phyloP scores from a whole-genome alignment of 1,140 invertebrate genomes.

The Diachasma alloeum region DNA sequence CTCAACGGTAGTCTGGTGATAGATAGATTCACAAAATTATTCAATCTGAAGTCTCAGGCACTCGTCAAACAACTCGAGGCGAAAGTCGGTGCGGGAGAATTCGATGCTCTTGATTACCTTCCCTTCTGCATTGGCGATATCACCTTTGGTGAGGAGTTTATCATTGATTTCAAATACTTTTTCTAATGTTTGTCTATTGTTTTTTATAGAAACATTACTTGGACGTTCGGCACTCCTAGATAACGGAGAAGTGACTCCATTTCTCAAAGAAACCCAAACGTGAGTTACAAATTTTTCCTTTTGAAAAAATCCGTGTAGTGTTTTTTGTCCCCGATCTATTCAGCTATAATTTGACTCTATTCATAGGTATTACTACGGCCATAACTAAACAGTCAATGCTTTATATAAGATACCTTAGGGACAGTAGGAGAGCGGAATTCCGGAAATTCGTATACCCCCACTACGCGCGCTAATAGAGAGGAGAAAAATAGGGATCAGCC shows the following conservation, averaged over 20 bases:
- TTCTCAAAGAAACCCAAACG: slow-evolving; percentile 21
- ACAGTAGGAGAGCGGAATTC: too few species aligned
- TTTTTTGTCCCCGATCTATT: neutral
- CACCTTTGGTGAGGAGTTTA: slow-evolving; percentile 40
- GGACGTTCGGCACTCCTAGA: slow-evolving; percentile 25
- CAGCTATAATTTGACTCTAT: too few species aligned
- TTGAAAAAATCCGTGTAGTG: too few species aligned
- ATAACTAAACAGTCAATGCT: too few species aligned
- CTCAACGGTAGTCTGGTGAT: neutral
- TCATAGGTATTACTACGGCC: too few species aligned
- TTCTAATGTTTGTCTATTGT: neutral
- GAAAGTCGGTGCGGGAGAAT: slow-evolving; percentile 32
- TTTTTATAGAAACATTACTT: slow-evolving; percentile 30
- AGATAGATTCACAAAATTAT: neutral
- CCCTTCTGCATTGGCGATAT: slow-evolving; percentile 47
- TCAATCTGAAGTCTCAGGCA: neutral
- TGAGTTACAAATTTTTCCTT: neutral
- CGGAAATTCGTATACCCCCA: too few species aligned
- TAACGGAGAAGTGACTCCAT: slow-evolving; percentile 18
- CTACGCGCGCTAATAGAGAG: too few species aligned
- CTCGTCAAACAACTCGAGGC: slow-evolving; percentile 30
- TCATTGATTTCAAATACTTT: neutral
- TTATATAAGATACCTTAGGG: too few species aligned
- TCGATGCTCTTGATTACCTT: slow-evolving; percentile 47
- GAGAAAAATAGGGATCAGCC: too few species aligned